Conservation (phyloP, 2,797 vertebrate genomes). For the Myotis findleyi region DNA sequence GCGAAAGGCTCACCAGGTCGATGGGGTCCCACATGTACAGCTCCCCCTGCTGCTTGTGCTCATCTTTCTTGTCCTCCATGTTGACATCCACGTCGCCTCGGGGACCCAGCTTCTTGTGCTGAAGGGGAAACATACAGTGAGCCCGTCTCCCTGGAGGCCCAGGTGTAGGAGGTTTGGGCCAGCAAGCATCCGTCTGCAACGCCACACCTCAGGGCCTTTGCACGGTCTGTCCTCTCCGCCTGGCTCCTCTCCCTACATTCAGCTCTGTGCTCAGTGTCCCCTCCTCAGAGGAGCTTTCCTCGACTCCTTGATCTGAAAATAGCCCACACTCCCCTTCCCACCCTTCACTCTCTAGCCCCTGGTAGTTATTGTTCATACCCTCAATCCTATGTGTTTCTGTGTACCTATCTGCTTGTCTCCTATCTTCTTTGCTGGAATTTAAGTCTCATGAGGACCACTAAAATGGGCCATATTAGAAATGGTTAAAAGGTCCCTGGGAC, state of each 20-base stretch:
- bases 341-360: not conserved
- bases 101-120: slow-evolving; percentile 97
- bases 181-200: not conserved
- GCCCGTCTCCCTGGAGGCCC: not conserved
- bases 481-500: not conserved
- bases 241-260: not conserved
- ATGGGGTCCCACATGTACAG: slow-evolving; percentile 98
- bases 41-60: slow-evolving; percentile 93
- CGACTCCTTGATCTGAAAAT: not conserved
- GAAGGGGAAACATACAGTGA: not conserved
- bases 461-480: not conserved
- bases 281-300: not conserved
- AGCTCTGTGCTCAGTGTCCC: not conserved
- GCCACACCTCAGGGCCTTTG: not conserved
- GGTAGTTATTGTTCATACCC: no score
- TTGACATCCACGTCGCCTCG: slow-evolving; percentile 87
- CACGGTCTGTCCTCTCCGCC: rapidly evolving
- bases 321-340: rapidly evolving
- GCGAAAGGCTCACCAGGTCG: slow-evolving; percentile 90
- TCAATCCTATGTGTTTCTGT: not conserved
- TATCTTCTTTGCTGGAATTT: not conserved
- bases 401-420: not conserved
- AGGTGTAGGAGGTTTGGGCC: not conserved
- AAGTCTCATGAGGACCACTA: not conserved
- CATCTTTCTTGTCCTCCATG: slow-evolving; percentile 91